Percentiles rank a stretch among this genome's conserved stretches.
These are phyloP conservation scores for Microcebus jonahi DNA, from an alignment of 2,113 vertebrate species.

Conservation along the genomic window DNA sequence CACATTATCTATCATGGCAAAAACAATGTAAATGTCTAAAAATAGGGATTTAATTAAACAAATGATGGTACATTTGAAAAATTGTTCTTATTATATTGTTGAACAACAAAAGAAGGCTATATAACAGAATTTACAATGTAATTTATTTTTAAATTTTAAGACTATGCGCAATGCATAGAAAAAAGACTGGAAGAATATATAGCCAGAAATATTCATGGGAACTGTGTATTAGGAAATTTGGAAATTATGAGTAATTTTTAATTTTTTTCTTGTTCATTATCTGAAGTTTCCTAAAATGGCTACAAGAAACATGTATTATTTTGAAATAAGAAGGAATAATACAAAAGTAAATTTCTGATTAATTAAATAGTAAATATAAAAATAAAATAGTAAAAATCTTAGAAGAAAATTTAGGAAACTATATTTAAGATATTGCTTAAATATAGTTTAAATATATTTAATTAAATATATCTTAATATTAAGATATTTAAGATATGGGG, in stretches of 20 bases:
- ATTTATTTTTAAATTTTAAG: background rate
- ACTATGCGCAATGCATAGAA: background rate
- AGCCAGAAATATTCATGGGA: background rate
- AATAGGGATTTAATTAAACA: background rate
- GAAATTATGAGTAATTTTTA: background rate
- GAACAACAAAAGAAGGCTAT: background rate
- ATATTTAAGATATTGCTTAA: background rate
- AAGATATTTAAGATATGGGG: background rate
- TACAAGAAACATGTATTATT: background rate
- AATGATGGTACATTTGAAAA: background rate
- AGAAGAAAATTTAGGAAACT: conserved; percentile 1
- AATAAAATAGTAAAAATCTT: conserved; percentile 31
- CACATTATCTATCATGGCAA: background rate
- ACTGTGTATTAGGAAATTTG: background rate
- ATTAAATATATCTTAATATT: no score
- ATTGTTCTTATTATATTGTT: background rate
- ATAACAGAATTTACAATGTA: background rate
- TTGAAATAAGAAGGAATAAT: background rate
- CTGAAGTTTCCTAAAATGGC: background rate
- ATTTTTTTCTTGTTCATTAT: background rate
- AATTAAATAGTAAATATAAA: conserved; percentile 1
- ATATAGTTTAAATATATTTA: no score
- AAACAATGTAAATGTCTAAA: background rate
- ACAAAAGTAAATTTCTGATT: background rate
- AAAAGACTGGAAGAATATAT: background rate